These are phyloP conservation scores for Meloe dianella DNA, from an alignment of 2,888 invertebrate species.

Conservation along the genomic window DNA sequence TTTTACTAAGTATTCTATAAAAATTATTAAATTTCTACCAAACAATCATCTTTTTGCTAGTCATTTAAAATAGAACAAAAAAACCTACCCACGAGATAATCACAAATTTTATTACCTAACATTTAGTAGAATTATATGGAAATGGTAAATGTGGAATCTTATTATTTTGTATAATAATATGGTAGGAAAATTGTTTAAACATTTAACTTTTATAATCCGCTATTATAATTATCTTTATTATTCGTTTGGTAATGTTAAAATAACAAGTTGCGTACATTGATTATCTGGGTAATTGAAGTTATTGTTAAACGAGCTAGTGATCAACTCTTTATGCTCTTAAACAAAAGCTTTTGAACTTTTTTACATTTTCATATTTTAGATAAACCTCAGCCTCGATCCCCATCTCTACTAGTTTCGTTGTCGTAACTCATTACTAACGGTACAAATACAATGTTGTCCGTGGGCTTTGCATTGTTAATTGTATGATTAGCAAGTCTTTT, in stretches of 20 bases:
- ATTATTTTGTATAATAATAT: not conserved
- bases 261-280: too few species aligned
- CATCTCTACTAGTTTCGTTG: too few species aligned
- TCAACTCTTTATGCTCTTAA: too few species aligned
- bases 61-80: not conserved
- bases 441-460: too few species aligned
- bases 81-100: not conserved
- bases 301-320: too few species aligned
- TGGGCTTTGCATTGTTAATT: too few species aligned
- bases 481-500: too few species aligned
- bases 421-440: too few species aligned
- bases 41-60: not conserved
- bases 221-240: not conserved
- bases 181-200: not conserved
- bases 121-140: conserved; percentile 1
- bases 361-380: too few species aligned
- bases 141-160: not conserved
- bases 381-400: too few species aligned
- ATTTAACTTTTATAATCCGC: not conserved
- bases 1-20: not conserved
- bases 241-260: not conserved
- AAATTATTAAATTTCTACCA: not conserved
- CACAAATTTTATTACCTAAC: not conserved
- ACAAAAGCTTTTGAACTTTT: too few species aligned
- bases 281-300: too few species aligned